These are phyloP conservation scores for Lysiphlebus fabarum DNA, from an alignment of 1,140 invertebrate genomes.

Conservation along the genomic window DNA sequence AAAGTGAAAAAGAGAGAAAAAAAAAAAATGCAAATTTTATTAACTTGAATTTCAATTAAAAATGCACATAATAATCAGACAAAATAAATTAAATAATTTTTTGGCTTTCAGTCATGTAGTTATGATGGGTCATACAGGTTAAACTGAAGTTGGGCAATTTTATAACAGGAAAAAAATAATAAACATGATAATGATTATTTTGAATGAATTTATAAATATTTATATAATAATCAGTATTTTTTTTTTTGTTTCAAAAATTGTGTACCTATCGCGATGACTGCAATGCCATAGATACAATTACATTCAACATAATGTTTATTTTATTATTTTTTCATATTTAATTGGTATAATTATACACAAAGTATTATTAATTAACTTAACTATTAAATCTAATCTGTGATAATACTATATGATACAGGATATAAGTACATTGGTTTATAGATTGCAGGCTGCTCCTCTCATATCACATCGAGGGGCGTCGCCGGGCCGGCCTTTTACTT, in stretches of 20 bases:
- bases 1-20: too few species aligned
- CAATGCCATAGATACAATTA: conserved; percentile 8
- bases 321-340: background rate
- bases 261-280: conserved; percentile 2
- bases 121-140: too few species aligned
- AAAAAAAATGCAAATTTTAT: too few species aligned
- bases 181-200: too few species aligned
- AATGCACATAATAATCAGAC: too few species aligned
- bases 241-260: background rate
- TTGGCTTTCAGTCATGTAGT: too few species aligned
- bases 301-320: background rate
- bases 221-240: background rate
- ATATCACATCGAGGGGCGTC: conserved; percentile 57
- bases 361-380: conserved; percentile 24
- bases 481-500: conserved; percentile 51
- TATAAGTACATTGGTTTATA: conserved; percentile 58
- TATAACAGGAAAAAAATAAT: too few species aligned
- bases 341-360: background rate
- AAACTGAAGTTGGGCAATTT: too few species aligned
- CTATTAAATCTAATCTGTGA: conserved; percentile 33
- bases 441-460: conserved; percentile 58
- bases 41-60: too few species aligned
- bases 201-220: too few species aligned
- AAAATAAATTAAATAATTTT: too few species aligned
- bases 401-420: conserved; percentile 55